Conservation (phyloP, 2,888 invertebrate genomes). For the Lasius fuliginosus region DNA sequence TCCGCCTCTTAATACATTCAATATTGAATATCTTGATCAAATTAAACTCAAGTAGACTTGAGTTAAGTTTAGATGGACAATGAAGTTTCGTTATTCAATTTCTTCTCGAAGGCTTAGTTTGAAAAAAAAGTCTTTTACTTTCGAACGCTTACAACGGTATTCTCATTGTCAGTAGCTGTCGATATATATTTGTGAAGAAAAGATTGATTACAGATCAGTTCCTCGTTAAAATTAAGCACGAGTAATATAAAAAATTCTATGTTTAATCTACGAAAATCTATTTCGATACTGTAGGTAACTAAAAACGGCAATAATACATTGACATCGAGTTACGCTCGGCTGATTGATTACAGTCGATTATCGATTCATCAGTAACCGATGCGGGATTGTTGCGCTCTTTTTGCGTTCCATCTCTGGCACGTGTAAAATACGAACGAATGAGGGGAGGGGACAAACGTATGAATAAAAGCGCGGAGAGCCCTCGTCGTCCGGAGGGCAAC, state of each 20-base stretch:
- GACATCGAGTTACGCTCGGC: background rate
- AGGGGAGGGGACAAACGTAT: background rate
- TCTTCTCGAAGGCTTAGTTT: background rate
- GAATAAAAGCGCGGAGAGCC: conserved; percentile 26
- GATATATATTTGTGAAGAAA: conserved; percentile 9
- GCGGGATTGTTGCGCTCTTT: conserved; percentile 20
- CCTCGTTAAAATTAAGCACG: background rate
- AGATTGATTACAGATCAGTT: conserved; percentile 15
- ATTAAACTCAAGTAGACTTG: conserved; percentile 36
- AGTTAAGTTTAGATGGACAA: conserved; percentile 43
- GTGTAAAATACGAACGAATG: background rate
- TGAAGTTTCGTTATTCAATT: conserved; percentile 48
- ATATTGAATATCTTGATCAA: conserved; percentile 22
- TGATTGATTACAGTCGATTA: conserved; percentile 49
- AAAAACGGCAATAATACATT: conserved; percentile 8
- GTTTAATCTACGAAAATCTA: background rate
- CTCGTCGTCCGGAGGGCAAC: conserved; percentile 27
- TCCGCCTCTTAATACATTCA: conserved; percentile 11
- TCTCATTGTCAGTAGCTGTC: background rate
- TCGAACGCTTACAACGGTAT: conserved; percentile 1
- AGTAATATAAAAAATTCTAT: background rate
- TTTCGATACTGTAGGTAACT: background rate
- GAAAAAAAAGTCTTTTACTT: conserved; percentile 14
- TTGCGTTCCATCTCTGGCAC: background rate
- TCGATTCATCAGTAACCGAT: conserved; percentile 34